Base-by-base conservation (phyloP, 2,888 invertebrate species). In the Hyppa rectilinea region DNA sequence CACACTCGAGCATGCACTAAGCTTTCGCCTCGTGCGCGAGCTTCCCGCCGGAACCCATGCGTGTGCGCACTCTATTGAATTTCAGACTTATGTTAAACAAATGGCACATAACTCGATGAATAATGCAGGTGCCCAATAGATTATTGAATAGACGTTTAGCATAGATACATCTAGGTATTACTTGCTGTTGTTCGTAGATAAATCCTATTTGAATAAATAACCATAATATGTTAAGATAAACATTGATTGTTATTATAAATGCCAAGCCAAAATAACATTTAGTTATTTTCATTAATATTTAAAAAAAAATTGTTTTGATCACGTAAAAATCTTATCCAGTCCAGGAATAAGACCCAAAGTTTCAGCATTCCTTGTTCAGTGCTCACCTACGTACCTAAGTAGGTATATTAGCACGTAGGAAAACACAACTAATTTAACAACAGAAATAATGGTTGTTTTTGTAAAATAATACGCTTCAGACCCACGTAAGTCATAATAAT, bases 1-100 rank as follows among this genome's bases (percentile, higher is more conserved):
- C 88, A 88, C 92, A 92, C 90, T 91, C 80, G 83, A 86, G 86
- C 87, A 84, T 83, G 79, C 79, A 81, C 81, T 72, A 80, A 87
- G 89, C 89, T 90, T 88, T 88, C 87, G 88, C 78, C 82, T 84
- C 82, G 83, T 80, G 87, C 89, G 86, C 86, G 82, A 86, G 84
- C 82, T 80, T 76, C 87, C 87, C 86, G 75, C 64, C 68, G 55
- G 77, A 82, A 78, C 73, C 80, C 83, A 82, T 87, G 87, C 88
- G 84, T 86, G 83, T 85, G 88, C 88, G 84, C 86, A 83, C 64
- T 71, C 64, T 74, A 78, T 83, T 84, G 71, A 82, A 86, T 83
- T 83, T 85, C 75, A 82, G 80, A 80, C 72, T 80, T 82, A 84
- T 78, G 85, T 83, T 76, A 82, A 85, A 81, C 74, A 78, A 81